phyloP scores from a whole-genome alignment of 2,797 vertebrate species.

The Ptychobarbus kaznakovi region DNA sequence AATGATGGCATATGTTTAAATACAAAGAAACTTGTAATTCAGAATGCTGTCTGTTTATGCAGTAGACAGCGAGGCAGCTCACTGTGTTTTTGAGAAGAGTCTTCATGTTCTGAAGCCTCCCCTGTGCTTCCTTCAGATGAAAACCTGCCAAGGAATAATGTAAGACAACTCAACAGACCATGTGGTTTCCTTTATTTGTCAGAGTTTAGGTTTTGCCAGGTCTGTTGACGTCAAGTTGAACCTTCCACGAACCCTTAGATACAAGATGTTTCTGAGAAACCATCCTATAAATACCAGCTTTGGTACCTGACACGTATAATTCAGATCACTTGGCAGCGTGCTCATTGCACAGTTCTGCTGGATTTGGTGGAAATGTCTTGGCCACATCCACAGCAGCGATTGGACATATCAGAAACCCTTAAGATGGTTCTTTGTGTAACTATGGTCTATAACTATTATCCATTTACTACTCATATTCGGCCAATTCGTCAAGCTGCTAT shows the following conservation, averaged over 20 bases:
- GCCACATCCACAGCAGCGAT: not conserved
- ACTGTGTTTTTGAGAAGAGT: not conserved
- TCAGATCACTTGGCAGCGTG: not conserved
- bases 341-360: not conserved
- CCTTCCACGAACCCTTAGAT: not conserved
- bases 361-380: not conserved
- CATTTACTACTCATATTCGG: not conserved
- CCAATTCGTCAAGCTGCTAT: not conserved
- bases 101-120: not conserved
- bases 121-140: not conserved
- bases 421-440: not conserved
- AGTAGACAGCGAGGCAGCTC: not conserved
- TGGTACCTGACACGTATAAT: not conserved
- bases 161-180: not conserved
- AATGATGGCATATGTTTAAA: too few relatives aligned
- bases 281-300: slow-evolving; percentile 10
- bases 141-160: not conserved
- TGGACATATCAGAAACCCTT: not conserved
- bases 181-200: not conserved
- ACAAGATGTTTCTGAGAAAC: not conserved
- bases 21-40: too few relatives aligned
- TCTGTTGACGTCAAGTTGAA: not conserved
- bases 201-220: not conserved
- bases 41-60: too few relatives aligned
- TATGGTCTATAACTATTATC: not conserved